phyloP scores from a whole-genome alignment of 2,888 invertebrate species.

The Philopedon plagiatum region DNA sequence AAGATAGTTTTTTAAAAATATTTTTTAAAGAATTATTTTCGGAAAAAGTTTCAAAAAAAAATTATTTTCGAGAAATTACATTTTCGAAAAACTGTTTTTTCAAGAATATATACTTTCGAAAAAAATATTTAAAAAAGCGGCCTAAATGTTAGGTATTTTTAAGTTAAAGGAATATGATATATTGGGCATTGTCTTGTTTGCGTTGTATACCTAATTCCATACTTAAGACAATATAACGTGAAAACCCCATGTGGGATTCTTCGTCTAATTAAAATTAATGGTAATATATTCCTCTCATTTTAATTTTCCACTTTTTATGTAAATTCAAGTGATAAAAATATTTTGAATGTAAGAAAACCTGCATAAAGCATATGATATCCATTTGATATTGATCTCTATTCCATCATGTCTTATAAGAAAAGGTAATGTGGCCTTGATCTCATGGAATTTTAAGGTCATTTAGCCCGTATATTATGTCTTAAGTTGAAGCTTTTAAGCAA shows the following conservation, averaged over 20 bases:
- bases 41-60: too few species aligned
- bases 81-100: too few species aligned
- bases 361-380: background rate
- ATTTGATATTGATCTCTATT: background rate
- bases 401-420: background rate
- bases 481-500: background rate
- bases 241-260: background rate
- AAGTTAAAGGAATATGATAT: background rate
- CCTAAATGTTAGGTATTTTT: too few species aligned
- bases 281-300: background rate
- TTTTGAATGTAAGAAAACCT: background rate
- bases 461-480: background rate
- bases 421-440: constrained; percentile 6
- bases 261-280: background rate
- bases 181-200: background rate
- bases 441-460: constrained; percentile 19
- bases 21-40: too few species aligned
- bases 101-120: too few species aligned
- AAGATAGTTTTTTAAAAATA: too few species aligned
- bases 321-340: background rate
- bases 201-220: background rate
- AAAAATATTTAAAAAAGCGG: too few species aligned
- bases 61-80: too few species aligned
- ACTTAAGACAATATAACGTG: background rate
- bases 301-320: background rate